A percentile compares a stretch with the other conserved stretches of the same genome.
These are phyloP conservation scores for Drosophila kokeensis DNA, from an alignment of 2,888 invertebrate species.

Conservation along the genomic window DNA sequence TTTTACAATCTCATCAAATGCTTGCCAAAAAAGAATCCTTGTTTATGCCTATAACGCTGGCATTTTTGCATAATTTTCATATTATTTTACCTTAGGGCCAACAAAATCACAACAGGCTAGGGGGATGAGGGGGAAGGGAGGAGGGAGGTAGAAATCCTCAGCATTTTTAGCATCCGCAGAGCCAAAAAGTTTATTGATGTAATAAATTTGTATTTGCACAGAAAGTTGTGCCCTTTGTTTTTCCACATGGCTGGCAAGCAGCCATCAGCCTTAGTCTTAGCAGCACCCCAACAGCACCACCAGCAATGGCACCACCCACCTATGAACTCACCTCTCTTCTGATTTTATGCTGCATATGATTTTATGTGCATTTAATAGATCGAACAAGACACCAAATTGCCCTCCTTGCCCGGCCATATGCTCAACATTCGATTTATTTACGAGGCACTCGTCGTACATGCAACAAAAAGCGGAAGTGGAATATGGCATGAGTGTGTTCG, in stretches of 20 bases:
- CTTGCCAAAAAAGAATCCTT: slow-evolving; percentile 44
- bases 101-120: slow-evolving; percentile 23
- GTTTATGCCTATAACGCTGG: slow-evolving; percentile 53
- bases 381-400: slow-evolving; percentile 44
- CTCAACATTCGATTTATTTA: slow-evolving; percentile 49
- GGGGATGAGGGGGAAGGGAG: background rate
- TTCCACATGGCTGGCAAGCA: slow-evolving; percentile 67
- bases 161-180: slow-evolving; percentile 20
- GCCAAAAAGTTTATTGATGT: slow-evolving; percentile 68
- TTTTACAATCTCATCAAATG: slow-evolving; percentile 72
- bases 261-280: slow-evolving; percentile 34
- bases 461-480: slow-evolving; percentile 22
- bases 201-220: slow-evolving; percentile 75
- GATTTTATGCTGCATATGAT: slow-evolving; percentile 53
- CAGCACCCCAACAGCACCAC: slow-evolving; percentile 16
- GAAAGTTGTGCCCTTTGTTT: slow-evolving; percentile 70
- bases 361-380: slow-evolving; percentile 73
- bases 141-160: background rate
- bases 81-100: slow-evolving; percentile 78
- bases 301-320: background rate
- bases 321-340: slow-evolving; percentile 24
- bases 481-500: background rate
- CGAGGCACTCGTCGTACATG: slow-evolving; percentile 23
- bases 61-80: slow-evolving; percentile 76
- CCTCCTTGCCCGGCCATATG: slow-evolving; percentile 37